Evolutionary conservation across 2,797 vertebrate species (phyloP).

Genomic region (Potorous gilbertii): DNA sequence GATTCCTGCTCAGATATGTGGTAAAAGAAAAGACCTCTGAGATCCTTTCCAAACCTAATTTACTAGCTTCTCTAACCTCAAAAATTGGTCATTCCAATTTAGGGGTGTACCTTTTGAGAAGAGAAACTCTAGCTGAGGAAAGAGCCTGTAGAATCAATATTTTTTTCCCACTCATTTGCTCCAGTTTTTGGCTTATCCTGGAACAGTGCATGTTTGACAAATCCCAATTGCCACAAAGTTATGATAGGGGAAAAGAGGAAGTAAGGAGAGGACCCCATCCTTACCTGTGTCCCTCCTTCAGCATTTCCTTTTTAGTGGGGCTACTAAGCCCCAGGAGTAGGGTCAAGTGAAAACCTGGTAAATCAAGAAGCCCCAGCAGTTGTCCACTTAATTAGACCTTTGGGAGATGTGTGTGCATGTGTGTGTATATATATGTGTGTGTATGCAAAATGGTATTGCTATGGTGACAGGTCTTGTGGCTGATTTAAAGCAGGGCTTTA

Average conservation of each 20-base stretch:
- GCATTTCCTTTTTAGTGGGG: slow-evolving; percentile 74
- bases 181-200: slow-evolving; percentile 48
- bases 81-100: not conserved
- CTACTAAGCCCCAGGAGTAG: slow-evolving; percentile 72
- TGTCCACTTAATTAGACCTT: slow-evolving; percentile 74
- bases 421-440: slow-evolving; percentile 55
- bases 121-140: not conserved
- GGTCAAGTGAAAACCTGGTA: slow-evolving; percentile 71
- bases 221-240: slow-evolving; percentile 60
- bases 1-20: not conserved
- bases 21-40: not conserved
- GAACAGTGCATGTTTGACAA: slow-evolving; percentile 68
- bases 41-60: no score
- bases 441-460: slow-evolving; percentile 62
- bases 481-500: slow-evolving; percentile 81
- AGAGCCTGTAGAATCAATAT: slow-evolving; percentile 16
- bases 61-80: not conserved
- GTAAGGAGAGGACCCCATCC: slow-evolving; percentile 54
- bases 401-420: slow-evolving; percentile 66
- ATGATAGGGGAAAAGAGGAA: slow-evolving; percentile 67
- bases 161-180: slow-evolving; percentile 26
- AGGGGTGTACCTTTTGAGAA: no score
- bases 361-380: slow-evolving; percentile 73
- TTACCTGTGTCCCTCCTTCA: slow-evolving; percentile 77
- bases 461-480: slow-evolving; percentile 74